Conservation (phyloP, 2,113 vertebrate species). For the Abramis brama region DNA sequence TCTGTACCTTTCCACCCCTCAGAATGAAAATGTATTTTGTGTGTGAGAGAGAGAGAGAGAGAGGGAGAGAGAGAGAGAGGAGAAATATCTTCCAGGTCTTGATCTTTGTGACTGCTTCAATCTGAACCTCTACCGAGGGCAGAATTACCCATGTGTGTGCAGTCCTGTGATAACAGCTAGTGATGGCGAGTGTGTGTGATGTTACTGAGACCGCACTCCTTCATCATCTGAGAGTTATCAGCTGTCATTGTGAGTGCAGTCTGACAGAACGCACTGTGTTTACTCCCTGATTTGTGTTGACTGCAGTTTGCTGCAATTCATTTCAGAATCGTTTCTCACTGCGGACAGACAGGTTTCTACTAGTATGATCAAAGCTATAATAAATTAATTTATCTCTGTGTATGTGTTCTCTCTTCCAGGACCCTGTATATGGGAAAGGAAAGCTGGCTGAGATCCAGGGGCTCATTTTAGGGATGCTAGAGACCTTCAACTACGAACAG, state of each 20-base stretch:
- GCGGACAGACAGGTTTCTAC: neutral
- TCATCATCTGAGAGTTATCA: conserved; percentile 1
- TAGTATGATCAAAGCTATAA: neutral
- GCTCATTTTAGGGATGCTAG: conserved; percentile 94
- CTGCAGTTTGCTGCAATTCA: neutral
- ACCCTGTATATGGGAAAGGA: conserved; percentile 95
- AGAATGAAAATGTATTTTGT: neutral
- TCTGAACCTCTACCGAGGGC: conserved; percentile 32
- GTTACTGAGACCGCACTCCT: neutral
- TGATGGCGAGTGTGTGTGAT: conserved; percentile 9
- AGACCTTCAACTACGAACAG: conserved; percentile 96
- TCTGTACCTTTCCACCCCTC: neutral
- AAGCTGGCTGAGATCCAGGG: conserved; percentile 96
- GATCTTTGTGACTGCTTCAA: conserved; percentile 33
- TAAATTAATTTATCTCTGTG: neutral
- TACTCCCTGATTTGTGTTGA: neutral
- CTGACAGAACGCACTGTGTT: neutral
- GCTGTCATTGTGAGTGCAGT: neutral
- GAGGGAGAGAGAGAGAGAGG: neutral
- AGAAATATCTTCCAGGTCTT: neutral
- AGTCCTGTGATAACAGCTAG: conserved; percentile 44
- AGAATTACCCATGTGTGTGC: conserved; percentile 47
- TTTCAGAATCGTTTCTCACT: neutral
- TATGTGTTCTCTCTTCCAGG: conserved; percentile 73
- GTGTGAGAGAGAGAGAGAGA: neutral